Evolutionary conservation across 2,888 invertebrate species (phyloP).

Genomic region (Microplitis deprimator): DNA sequence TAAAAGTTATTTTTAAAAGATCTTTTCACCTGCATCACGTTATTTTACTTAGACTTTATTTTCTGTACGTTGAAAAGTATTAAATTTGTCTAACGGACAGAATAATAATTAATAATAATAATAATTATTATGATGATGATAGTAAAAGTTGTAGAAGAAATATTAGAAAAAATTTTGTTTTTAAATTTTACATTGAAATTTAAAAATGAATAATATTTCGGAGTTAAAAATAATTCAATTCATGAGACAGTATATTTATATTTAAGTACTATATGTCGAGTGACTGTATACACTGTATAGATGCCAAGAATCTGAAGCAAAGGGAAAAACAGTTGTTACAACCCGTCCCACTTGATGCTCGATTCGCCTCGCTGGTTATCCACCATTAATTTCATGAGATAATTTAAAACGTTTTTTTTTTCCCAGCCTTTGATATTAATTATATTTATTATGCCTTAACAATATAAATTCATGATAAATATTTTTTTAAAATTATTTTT

Average conservation of each 20-base stretch:
- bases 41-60: neutral
- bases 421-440: neutral
- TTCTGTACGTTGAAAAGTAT: neutral
- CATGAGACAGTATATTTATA: neutral
- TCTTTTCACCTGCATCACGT: neutral
- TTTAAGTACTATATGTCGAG: constrained; percentile 17
- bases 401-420: neutral
- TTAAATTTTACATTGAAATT: neutral
- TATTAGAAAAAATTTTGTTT: neutral
- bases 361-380: constrained; percentile 59
- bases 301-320: constrained; percentile 40
- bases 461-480: neutral
- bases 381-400: constrained; percentile 38
- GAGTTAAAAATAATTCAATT: constrained; percentile 13
- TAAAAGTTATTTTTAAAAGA: neutral
- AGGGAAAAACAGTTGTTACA: constrained; percentile 44
- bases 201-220: neutral
- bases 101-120: neutral
- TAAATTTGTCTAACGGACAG: neutral
- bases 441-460: neutral
- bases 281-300: constrained; percentile 8
- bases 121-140: neutral
- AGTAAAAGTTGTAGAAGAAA: neutral
- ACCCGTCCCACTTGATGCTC: constrained; percentile 59
- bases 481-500: neutral